phyloP scores from a whole-genome alignment of 30 jellyfish, hydroid and myxozoan genomes.

The Euphysa ruthae region DNA sequence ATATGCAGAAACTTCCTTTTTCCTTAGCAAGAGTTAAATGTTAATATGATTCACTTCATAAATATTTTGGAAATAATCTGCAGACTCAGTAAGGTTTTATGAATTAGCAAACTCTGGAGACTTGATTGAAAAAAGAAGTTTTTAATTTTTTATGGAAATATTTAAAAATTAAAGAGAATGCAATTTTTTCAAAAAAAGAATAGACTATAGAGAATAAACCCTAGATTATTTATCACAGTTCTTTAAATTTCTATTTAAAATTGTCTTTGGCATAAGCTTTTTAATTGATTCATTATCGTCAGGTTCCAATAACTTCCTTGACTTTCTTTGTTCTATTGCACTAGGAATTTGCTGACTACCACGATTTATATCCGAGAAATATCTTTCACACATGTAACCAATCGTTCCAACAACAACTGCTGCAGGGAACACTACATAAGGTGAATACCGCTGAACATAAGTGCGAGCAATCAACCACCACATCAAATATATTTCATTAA shows the following conservation, averaged over 20 bases:
- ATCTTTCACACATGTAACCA: slow-evolving; percentile 62
- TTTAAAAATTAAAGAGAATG: too few species aligned
- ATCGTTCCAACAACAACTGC: slow-evolving; percentile 84
- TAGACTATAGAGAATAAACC: too few species aligned
- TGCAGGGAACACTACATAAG: slow-evolving; percentile 82
- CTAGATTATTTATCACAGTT: too few species aligned
- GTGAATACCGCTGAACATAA: slow-evolving; percentile 54
- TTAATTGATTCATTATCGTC: slow-evolving; percentile 35
- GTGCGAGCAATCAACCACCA: slow-evolving; percentile 82
- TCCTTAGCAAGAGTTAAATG: too few species aligned
- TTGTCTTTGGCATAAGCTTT: slow-evolving; percentile 52
- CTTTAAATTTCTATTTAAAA: slow-evolving; percentile 55
- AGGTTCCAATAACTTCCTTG: slow-evolving; percentile 32
- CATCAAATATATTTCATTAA: slow-evolving; percentile 21
- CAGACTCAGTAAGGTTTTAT: too few species aligned
- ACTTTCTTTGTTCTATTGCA: slow-evolving; percentile 68
- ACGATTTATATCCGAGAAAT: slow-evolving; percentile 43
- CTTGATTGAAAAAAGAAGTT: too few species aligned
- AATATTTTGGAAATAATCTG: too few species aligned
- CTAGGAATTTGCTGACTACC: slow-evolving; percentile 84
- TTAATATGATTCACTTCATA: too few species aligned
- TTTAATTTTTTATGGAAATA: too few species aligned
- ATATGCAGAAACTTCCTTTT: too few species aligned
- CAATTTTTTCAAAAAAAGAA: too few species aligned
- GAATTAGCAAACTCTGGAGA: too few species aligned